These are phyloP conservation scores for Drosophila hamatofila DNA, from an alignment of 2,888 invertebrate genomes.

Conservation along the genomic window DNA sequence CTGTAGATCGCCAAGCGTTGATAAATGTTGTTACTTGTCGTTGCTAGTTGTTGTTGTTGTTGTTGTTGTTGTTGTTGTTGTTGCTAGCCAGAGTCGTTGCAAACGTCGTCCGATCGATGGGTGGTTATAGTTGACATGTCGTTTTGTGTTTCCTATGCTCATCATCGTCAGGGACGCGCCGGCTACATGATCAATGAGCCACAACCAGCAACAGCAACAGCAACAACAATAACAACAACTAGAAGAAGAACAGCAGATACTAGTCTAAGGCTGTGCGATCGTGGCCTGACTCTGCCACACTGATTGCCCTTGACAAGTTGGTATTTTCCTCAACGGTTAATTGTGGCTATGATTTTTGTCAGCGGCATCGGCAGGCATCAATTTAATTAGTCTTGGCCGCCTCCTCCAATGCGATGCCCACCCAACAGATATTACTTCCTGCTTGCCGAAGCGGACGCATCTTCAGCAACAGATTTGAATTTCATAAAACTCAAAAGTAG, in stretches of 20 bases:
- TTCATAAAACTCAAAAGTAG: constrained; percentile 51
- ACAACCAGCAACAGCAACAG: constrained; percentile 30
- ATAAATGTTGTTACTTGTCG: constrained; percentile 82
- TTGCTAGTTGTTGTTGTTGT: constrained; percentile 58
- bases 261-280: constrained; percentile 27
- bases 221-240: constrained; percentile 22
- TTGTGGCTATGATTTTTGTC: constrained; percentile 72
- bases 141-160: constrained; percentile 69
- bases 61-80: constrained; percentile 45
- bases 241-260: not conserved
- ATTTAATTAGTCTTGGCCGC: constrained; percentile 57
- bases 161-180: constrained; percentile 56
- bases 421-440: constrained; percentile 58
- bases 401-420: constrained; percentile 1
- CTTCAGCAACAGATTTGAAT: constrained; percentile 68
- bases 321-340: constrained; percentile 71
- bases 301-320: constrained; percentile 75
- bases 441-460: constrained; percentile 53
- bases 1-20: constrained; percentile 79
- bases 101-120: constrained; percentile 77
- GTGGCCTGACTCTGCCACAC: constrained; percentile 47
- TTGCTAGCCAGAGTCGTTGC: constrained; percentile 38
- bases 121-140: constrained; percentile 82
- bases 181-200: constrained; percentile 59
- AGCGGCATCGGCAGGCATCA: constrained; percentile 28